Evolutionary conservation across 2,113 vertebrate species (phyloP).

Genomic region (Polypterus senegalus): DNA sequence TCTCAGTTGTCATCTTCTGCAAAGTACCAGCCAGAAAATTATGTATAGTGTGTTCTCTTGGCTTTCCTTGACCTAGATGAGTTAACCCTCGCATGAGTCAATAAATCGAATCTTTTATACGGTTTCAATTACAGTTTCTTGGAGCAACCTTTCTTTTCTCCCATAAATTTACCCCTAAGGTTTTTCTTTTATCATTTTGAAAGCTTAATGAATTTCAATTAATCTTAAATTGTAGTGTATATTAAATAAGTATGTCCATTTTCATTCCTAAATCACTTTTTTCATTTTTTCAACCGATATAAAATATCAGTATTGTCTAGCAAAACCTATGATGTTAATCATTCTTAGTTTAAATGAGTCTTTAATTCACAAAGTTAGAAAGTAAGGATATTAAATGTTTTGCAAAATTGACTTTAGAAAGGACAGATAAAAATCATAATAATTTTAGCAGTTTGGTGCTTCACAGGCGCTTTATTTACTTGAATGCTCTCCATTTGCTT

Average conservation of each 20-base stretch:
- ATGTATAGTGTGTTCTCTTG: neutral
- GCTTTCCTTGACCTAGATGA: neutral
- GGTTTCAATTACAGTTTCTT: conserved; percentile 10
- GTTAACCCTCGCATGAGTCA: conserved; percentile 12
- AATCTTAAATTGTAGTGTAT: conserved; percentile 7
- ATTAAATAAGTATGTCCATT: conserved; percentile 4
- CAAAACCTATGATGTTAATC: neutral
- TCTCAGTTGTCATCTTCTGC: neutral
- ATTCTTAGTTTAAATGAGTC: neutral
- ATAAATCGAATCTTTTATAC: conserved; percentile 15
- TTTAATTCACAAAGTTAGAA: neutral
- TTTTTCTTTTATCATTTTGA: conserved; percentile 9
- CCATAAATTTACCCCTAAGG: conserved; percentile 14
- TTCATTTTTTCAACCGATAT: conserved; percentile 7
- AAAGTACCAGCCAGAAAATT: conserved; percentile 4
- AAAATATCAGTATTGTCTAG: conserved; percentile 6
- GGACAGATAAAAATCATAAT: no score
- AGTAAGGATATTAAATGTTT: neutral
- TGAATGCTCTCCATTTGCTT: no score
- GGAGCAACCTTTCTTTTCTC: neutral
- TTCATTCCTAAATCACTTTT: conserved; percentile 3
- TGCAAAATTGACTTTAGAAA: no score
- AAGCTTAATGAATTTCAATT: conserved; percentile 8
- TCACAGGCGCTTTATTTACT: no score
- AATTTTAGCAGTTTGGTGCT: no score